phyloP scores from a whole-genome alignment of 2,888 invertebrate species.

The Epirrhoe alternata region DNA sequence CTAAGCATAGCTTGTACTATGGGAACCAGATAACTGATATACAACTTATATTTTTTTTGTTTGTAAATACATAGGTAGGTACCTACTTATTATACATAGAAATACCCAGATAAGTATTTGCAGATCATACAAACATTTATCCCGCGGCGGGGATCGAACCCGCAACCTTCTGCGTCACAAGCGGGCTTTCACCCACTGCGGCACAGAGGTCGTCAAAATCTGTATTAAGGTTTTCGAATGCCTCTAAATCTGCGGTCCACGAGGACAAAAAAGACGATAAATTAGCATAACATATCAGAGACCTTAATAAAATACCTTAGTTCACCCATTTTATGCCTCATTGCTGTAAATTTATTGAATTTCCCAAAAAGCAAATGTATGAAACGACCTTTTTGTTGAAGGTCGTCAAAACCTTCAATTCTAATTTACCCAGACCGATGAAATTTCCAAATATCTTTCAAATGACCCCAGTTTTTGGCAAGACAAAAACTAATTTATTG shows the following conservation, averaged over 20 bases:
- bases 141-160: too few species aligned
- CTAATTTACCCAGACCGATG: conserved; percentile 32
- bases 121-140: too few species aligned
- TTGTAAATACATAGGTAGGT: too few species aligned
- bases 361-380: background rate
- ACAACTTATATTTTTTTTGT: too few species aligned
- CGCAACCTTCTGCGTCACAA: too few species aligned
- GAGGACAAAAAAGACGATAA: background rate
- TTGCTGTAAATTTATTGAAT: background rate
- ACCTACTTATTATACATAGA: too few species aligned
- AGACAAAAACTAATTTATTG: conserved; percentile 35
- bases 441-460: conserved; percentile 26
- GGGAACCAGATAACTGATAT: too few species aligned
- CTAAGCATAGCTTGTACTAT: too few species aligned
- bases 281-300: background rate
- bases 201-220: too few species aligned
- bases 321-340: background rate
- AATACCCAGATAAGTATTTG: too few species aligned
- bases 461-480: conserved; percentile 34
- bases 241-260: background rate
- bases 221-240: background rate
- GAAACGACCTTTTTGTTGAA: background rate
- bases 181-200: too few species aligned
- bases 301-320: background rate
- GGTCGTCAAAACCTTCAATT: conserved; percentile 4